These are phyloP conservation scores for Himalopsyche japonica DNA, from an alignment of 2,888 invertebrate species.

Conservation along the genomic window DNA sequence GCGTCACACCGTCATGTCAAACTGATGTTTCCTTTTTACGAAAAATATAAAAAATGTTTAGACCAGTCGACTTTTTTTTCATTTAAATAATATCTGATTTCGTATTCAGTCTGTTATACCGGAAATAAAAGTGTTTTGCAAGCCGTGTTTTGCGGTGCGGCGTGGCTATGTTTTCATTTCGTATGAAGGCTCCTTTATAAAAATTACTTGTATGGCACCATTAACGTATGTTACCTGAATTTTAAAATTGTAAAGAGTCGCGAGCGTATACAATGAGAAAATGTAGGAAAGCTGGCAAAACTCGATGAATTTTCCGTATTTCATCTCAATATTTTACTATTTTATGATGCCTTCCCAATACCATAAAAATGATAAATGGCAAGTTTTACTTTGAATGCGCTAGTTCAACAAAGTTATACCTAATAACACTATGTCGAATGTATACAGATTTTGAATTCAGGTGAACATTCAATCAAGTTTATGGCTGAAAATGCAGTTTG, in stretches of 20 bases:
- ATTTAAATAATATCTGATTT: conserved; percentile 17
- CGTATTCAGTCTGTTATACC: conserved; percentile 26
- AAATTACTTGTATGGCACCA: conserved; percentile 35
- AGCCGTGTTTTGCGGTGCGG: background rate
- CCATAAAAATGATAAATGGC: background rate
- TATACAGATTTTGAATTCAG: background rate
- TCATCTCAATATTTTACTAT: background rate
- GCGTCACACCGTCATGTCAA: background rate
- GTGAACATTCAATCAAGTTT: background rate
- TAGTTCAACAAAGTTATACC: background rate
- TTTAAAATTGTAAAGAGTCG: conserved; percentile 19
- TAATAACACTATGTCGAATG: background rate
- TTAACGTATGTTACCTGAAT: conserved; percentile 37
- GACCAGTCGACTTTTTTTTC: background rate
- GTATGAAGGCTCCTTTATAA: conserved; percentile 21
- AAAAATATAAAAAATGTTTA: background rate
- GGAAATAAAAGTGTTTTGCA: conserved; percentile 33
- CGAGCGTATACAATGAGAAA: background rate
- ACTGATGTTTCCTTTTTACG: background rate
- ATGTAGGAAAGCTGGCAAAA: background rate
- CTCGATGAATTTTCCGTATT: background rate
- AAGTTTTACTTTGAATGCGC: background rate
- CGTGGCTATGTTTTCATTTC: conserved; percentile 18
- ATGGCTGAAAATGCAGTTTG: background rate
- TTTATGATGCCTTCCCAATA: background rate